A percentile compares a stretch with the other conserved stretches of the same genome.
These are phyloP conservation scores for Denticeps clupeoides DNA, from an alignment of 2,797 vertebrate species.

Conservation along the genomic window DNA sequence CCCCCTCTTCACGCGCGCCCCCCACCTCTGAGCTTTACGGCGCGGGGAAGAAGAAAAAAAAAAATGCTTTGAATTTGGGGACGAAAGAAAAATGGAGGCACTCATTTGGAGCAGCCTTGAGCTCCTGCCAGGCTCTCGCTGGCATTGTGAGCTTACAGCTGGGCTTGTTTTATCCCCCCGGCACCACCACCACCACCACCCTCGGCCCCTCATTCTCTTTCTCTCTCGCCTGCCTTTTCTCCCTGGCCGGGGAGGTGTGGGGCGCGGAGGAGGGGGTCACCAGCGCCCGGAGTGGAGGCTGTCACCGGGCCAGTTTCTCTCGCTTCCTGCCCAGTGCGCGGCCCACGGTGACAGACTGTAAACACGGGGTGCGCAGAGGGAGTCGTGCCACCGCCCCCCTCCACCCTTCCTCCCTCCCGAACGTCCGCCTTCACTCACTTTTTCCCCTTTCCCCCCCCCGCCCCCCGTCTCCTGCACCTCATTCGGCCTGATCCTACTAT, in stretches of 20 bases:
- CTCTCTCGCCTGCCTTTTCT: slow-evolving; percentile 43
- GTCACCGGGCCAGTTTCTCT: slow-evolving; percentile 55
- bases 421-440: neutral
- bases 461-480: neutral
- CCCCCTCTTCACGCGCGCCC: slow-evolving; percentile 19
- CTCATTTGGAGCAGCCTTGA: slow-evolving; percentile 75
- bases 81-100: slow-evolving; percentile 51
- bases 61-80: slow-evolving; percentile 69
- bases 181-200: too few species aligned
- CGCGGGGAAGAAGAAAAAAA: too few species aligned
- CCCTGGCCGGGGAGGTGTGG: slow-evolving; percentile 27
- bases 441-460: neutral
- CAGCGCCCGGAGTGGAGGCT: slow-evolving; percentile 31
- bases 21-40: slow-evolving; percentile 42
- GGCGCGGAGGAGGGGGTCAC: slow-evolving; percentile 8
- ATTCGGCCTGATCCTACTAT: too few species aligned
- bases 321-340: slow-evolving; percentile 44
- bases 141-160: slow-evolving; percentile 76
- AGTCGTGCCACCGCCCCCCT: too few species aligned
- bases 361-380: slow-evolving; percentile 23
- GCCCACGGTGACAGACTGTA: slow-evolving; percentile 43
- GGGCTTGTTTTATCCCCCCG: too few species aligned
- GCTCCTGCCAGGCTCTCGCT: slow-evolving; percentile 72
- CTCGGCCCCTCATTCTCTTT: slow-evolving; percentile 40
- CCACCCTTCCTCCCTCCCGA: too few species aligned